These are phyloP conservation scores for Drosophila mettleri DNA, from an alignment of 2,888 invertebrate species.

Conservation along the genomic window DNA sequence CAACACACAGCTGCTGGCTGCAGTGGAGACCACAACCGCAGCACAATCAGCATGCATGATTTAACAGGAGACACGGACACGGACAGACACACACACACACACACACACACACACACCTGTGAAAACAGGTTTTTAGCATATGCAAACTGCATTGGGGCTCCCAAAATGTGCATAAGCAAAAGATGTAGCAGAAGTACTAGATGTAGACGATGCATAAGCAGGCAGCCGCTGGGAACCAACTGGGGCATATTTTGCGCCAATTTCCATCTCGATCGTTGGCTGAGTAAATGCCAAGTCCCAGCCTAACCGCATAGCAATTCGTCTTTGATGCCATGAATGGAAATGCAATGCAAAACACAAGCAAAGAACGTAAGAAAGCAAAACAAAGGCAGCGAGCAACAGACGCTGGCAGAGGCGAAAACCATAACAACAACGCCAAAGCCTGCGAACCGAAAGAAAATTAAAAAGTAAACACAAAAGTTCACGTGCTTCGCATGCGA, in stretches of 20 bases:
- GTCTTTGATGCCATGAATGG: constrained; percentile 64
- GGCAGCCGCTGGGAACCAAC: constrained; percentile 56
- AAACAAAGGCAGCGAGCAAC: constrained; percentile 61
- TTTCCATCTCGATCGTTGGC: constrained; percentile 72
- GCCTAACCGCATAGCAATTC: constrained; percentile 10
- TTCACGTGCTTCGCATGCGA: constrained; percentile 71
- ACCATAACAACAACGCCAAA: constrained; percentile 37
- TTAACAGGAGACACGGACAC: constrained; percentile 60
- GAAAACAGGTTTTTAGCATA: constrained; percentile 21
- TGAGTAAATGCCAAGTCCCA: constrained; percentile 43
- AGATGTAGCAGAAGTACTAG: constrained; percentile 4
- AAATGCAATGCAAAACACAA: constrained; percentile 60
- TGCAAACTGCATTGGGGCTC: constrained; percentile 55
- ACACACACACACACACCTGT: constrained; percentile 20
- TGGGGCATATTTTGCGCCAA: constrained; percentile 76
- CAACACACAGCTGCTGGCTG: constrained; percentile 3
- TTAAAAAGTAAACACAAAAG: constrained; percentile 79
- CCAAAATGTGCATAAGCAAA: constrained; percentile 27
- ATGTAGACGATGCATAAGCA: constrained; percentile 9
- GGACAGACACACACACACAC: constrained; percentile 43
- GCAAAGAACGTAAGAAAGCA: constrained; percentile 23
- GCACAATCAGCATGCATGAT: constrained; percentile 81
- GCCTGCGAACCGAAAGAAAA: constrained; percentile 58
- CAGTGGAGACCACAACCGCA: constrained; percentile 69
- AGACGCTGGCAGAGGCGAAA: constrained; percentile 36